phyloP scores from a whole-genome alignment of 2,888 invertebrate species.

The Oeneis ivallda region DNA sequence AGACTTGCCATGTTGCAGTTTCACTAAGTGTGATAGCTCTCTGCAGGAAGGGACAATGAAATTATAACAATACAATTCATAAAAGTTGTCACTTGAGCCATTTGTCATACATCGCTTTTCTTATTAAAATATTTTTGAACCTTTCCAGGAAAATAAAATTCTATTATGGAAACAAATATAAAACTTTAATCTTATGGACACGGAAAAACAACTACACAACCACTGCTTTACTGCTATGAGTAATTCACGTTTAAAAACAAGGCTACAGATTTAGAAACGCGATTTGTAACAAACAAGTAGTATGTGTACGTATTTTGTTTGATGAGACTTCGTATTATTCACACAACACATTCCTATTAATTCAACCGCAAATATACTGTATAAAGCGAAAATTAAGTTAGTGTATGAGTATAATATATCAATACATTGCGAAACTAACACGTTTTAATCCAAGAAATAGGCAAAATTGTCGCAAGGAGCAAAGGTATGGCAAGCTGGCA shows the following conservation, averaged over 20 bases:
- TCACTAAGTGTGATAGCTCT: no score
- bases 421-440: slow-evolving; percentile 21
- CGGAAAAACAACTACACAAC: slow-evolving; percentile 9
- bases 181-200: neutral
- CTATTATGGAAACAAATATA: neutral
- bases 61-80: neutral
- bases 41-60: no score
- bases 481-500: slow-evolving; percentile 63
- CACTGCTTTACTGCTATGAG: slow-evolving; percentile 26
- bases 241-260: slow-evolving; percentile 31
- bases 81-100: neutral
- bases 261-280: slow-evolving; percentile 37
- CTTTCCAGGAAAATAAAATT: neutral
- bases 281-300: slow-evolving; percentile 36
- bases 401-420: neutral
- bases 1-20: no score
- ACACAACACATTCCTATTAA: neutral
- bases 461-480: slow-evolving; percentile 41
- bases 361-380: neutral
- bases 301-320: slow-evolving; percentile 26
- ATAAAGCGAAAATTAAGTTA: neutral
- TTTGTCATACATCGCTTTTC: neutral
- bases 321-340: neutral
- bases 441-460: slow-evolving; percentile 29
- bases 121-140: neutral